Conservation (phyloP, 2,888 invertebrate genomes). For the Coronaproctus castanopsis region DNA sequence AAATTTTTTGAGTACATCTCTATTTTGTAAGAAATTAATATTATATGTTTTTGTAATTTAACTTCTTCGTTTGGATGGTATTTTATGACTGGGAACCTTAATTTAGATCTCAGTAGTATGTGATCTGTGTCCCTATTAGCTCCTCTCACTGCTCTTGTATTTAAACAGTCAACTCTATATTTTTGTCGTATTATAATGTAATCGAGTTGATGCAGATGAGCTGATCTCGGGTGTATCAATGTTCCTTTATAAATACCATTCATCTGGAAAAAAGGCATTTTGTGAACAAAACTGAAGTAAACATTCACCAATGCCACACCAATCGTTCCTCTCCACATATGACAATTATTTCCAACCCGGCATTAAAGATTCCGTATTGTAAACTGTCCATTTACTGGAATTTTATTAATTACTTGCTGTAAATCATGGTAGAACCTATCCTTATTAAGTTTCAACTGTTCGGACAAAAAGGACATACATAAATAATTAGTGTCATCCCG, state of each 20-base stretch:
- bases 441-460: too few relatives aligned
- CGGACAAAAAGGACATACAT: too few relatives aligned
- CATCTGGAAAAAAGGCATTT: background rate
- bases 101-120: background rate
- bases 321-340: background rate
- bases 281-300: background rate
- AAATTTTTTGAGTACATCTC: background rate
- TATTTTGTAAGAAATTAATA: background rate
- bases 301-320: background rate
- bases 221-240: background rate
- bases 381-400: background rate
- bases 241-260: background rate
- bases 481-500: too few relatives aligned
- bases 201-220: background rate
- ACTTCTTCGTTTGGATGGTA: background rate
- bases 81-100: background rate
- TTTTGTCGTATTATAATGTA: background rate
- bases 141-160: background rate
- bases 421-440: background rate
- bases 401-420: background rate
- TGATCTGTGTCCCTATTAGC: background rate
- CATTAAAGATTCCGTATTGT: background rate
- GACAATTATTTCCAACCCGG: background rate
- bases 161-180: background rate
- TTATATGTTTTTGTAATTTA: background rate